Percentiles rank a stretch among this genome's conserved stretches.
phyloP scores from a whole-genome alignment of 2,888 invertebrate species.

The Eurytoma adleriae region DNA sequence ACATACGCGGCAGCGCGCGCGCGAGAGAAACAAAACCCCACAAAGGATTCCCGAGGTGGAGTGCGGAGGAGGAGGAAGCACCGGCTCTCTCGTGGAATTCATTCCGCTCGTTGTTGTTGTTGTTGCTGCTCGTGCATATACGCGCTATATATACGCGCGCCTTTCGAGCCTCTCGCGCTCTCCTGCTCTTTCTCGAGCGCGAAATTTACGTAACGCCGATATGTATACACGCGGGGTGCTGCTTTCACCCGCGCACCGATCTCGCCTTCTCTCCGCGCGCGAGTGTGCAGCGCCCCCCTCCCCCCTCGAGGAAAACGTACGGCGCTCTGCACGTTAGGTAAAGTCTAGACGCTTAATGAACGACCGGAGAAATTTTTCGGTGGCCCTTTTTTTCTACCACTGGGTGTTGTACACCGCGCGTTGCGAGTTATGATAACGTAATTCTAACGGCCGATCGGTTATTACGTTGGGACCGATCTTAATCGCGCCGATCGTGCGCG shows the following conservation, averaged over 20 bases:
- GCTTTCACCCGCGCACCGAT: conserved; percentile 56
- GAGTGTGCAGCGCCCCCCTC: neutral
- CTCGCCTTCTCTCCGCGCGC: conserved; percentile 3
- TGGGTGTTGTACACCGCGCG: neutral
- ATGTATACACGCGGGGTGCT: conserved; percentile 1
- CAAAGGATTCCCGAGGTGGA: conserved; percentile 43
- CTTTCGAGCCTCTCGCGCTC: conserved; percentile 25
- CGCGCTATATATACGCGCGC: conserved; percentile 3
- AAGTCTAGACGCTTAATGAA: neutral
- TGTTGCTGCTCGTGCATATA: conserved; percentile 40
- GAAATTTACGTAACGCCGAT: conserved; percentile 58
- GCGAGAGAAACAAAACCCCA: conserved; percentile 22
- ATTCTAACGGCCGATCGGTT: neutral
- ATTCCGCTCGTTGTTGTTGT: conserved; percentile 40
- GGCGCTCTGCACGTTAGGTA: neutral
- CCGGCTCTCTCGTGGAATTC: conserved; percentile 32
- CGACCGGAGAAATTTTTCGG: neutral
- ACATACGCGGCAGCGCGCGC: conserved; percentile 50
- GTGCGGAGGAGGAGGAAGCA: conserved; percentile 40
- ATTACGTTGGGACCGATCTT: too few species aligned
- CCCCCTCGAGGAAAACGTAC: too few species aligned
- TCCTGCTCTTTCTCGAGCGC: conserved; percentile 53
- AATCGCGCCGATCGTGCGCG: too few species aligned
- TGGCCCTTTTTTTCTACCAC: neutral
- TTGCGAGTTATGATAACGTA: conserved; percentile 2